Conservation (phyloP, 1,140 invertebrate species). For the Sycophila sp. region DNA sequence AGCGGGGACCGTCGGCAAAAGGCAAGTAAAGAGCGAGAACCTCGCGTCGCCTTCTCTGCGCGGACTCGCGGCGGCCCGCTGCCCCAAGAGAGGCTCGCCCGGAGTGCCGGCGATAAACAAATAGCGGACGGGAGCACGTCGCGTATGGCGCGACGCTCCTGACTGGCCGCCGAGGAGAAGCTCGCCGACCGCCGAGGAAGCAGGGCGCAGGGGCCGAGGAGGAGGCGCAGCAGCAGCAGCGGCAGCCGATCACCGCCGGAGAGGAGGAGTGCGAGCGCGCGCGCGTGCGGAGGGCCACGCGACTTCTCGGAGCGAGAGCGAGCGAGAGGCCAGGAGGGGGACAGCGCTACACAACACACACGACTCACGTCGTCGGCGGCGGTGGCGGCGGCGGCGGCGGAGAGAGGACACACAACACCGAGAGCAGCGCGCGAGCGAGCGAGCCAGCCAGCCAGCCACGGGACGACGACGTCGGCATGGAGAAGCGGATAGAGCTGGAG, state of each 20-base stretch:
- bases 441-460: background rate
- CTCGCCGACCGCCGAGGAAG: too few species aligned
- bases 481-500: conserved; percentile 92
- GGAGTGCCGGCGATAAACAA: too few species aligned
- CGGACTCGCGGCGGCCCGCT: too few species aligned
- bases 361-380: background rate
- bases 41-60: too few species aligned
- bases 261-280: background rate
- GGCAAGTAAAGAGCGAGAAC: too few species aligned
- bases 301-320: background rate
- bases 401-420: background rate
- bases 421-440: background rate
- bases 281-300: background rate
- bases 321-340: background rate
- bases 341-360: background rate
- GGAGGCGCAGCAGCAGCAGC: background rate
- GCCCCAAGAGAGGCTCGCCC: too few species aligned
- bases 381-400: background rate
- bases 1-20: too few species aligned
- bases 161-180: too few species aligned
- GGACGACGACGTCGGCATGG: conserved; percentile 70
- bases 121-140: too few species aligned
- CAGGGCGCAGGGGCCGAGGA: too few species aligned
- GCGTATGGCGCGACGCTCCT: too few species aligned
- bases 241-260: background rate